Evolutionary conservation across 2,797 vertebrate genomes (phyloP).

Genomic region (Poecilia picta): DNA sequence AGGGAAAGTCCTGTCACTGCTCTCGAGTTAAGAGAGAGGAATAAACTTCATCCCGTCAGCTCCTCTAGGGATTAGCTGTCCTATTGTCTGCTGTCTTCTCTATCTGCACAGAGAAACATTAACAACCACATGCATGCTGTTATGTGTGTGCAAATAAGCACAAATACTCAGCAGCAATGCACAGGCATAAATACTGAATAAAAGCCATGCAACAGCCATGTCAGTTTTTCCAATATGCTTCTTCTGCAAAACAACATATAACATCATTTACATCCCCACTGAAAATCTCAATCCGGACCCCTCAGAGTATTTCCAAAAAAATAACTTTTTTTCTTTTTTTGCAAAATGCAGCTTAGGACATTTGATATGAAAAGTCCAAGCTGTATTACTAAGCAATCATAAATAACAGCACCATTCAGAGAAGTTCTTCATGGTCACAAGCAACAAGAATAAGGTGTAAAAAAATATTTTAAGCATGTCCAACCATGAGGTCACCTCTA

Average conservation of each 20-base stretch:
- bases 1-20: slow-evolving; percentile 27
- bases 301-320: slow-evolving; percentile 23
- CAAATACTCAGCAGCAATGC: slow-evolving; percentile 1
- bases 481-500: slow-evolving; percentile 75
- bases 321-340: slow-evolving; percentile 8
- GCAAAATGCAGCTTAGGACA: slow-evolving; percentile 31
- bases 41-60: slow-evolving; percentile 64
- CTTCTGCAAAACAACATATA: slow-evolving; percentile 7
- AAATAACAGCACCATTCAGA: slow-evolving; percentile 26
- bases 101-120: slow-evolving; percentile 25
- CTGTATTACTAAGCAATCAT: slow-evolving; percentile 6
- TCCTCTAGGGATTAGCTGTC: slow-evolving; percentile 66
- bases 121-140: slow-evolving; percentile 6
- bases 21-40: slow-evolving; percentile 35
- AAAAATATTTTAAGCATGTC: slow-evolving; percentile 69
- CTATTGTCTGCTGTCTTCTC: slow-evolving; percentile 46
- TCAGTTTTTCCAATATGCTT: not conserved
- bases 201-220: slow-evolving; percentile 5
- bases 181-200: slow-evolving; percentile 9
- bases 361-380: slow-evolving; percentile 26
- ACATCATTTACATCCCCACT: slow-evolving; percentile 7
- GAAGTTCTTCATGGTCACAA: slow-evolving; percentile 6
- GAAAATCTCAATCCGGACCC: not conserved
- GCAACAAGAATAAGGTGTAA: not conserved
- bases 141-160: slow-evolving; percentile 5